A percentile compares a stretch with the other conserved stretches of the same genome.
Evolutionary conservation across 2,888 invertebrate species (phyloP).

Genomic region (Dasysyrphus tricinctus): DNA sequence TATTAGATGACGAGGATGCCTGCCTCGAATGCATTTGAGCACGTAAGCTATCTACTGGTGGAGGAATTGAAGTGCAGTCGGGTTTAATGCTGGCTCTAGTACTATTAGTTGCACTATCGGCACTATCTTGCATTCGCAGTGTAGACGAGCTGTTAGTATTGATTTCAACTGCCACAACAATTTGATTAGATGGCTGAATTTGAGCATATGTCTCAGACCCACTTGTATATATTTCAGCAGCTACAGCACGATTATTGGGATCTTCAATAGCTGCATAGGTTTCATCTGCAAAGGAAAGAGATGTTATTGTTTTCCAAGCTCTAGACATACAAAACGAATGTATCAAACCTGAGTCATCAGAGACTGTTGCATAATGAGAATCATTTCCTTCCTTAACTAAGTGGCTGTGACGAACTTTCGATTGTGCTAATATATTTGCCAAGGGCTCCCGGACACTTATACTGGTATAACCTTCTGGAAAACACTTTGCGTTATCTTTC

Average conservation of each 20-base stretch:
- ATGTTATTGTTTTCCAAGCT: not conserved
- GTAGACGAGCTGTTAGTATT: constrained; percentile 78
- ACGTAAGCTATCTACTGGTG: constrained; percentile 86
- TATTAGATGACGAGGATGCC: constrained; percentile 86
- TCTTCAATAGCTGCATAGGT: constrained; percentile 96
- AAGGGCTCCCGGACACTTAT: constrained; percentile 95
- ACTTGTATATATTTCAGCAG: constrained; percentile 87
- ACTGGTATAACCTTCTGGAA: constrained; percentile 94
- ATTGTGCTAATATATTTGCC: constrained; percentile 90
- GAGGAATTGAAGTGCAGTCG: constrained; percentile 83
- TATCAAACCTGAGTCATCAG: constrained; percentile 92
- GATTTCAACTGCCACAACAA: constrained; percentile 83
- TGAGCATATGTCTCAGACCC: constrained; percentile 95
- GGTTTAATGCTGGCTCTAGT: constrained; percentile 44
- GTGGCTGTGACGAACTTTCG: constrained; percentile 83
- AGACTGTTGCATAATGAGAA: constrained; percentile 94
- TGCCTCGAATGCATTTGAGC: constrained; percentile 85
- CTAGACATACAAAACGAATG: not conserved
- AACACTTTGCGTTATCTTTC: constrained; percentile 18
- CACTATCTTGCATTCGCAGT: constrained; percentile 57
- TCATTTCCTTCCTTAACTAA: constrained; percentile 84
- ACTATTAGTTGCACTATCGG: constrained; percentile 51
- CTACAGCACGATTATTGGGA: constrained; percentile 84
- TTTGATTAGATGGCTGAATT: constrained; percentile 86
- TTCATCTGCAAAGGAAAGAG: constrained; percentile 86